Conservation (phyloP, 2,888 invertebrate genomes). For the Sturmia bella region DNA sequence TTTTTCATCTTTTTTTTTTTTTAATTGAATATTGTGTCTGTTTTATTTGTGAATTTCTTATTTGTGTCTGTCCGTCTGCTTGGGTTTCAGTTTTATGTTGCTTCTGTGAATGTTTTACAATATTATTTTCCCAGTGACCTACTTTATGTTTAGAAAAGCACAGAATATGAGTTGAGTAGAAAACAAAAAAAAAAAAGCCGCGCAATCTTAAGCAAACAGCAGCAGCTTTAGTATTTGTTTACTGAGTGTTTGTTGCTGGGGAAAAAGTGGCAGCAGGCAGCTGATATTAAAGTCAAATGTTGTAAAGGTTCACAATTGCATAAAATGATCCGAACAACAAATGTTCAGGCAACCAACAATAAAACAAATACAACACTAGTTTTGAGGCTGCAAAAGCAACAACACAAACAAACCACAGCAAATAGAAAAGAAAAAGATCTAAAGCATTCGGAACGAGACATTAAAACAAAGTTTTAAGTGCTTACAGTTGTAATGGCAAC, state of each 20-base stretch:
- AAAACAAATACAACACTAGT: conserved; percentile 4
- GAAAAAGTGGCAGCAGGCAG: conserved; percentile 36
- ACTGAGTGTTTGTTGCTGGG: conserved; percentile 13
- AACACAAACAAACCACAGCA: conserved; percentile 21
- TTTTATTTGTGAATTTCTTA: conserved; percentile 28
- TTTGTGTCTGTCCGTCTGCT: background rate
- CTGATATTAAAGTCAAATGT: conserved; percentile 62
- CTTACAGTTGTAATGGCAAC: background rate
- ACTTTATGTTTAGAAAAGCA: conserved; percentile 44
- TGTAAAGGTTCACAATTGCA: conserved; percentile 64
- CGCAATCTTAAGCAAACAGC: conserved; percentile 23
- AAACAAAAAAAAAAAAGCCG: conserved; percentile 6
- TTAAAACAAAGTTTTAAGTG: conserved; percentile 15
- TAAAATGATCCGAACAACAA: conserved; percentile 57
- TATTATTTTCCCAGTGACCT: conserved; percentile 68
- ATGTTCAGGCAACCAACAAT: conserved; percentile 30
- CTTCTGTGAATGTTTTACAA: conserved; percentile 44
- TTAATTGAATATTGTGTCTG: conserved; percentile 27
- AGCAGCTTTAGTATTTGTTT: conserved; percentile 17
- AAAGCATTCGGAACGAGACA: conserved; percentile 20
- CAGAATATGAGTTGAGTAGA: conserved; percentile 16
- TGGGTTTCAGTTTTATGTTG: conserved; percentile 19
- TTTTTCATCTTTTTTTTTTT: background rate
- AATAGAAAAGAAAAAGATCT: too few relatives aligned
- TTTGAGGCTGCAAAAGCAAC: conserved; percentile 16